A percentile compares a stretch with the other conserved stretches of the same genome.
These are phyloP conservation scores for Silurus lanzhouensis DNA, from an alignment of 2,797 vertebrate genomes.

Conservation along the genomic window DNA sequence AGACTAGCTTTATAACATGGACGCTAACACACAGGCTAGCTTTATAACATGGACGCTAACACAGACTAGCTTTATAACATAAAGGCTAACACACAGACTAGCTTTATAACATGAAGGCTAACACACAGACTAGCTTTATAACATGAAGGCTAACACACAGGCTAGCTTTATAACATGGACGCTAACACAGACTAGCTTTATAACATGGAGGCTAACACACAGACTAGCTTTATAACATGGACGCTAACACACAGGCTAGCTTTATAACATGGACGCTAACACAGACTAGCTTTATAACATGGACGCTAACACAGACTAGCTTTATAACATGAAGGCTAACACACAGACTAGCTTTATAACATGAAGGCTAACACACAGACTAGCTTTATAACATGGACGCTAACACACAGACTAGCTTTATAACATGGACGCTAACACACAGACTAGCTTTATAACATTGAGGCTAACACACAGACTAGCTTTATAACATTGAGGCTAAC, in stretches of 20 bases:
- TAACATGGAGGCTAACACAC: background rate
- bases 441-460: no score
- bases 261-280: background rate
- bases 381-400: background rate
- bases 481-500: background rate
- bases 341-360: no score
- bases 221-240: no score
- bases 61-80: no score
- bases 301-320: background rate
- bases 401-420: background rate
- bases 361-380: no score
- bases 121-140: background rate
- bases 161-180: background rate
- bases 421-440: background rate
- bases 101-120: background rate
- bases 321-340: background rate
- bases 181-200: background rate
- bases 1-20: no score
- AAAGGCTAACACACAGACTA: background rate
- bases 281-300: no score
- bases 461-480: background rate
- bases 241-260: background rate
- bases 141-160: no score
- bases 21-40: background rate
- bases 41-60: background rate